Percentiles rank a stretch among this genome's conserved stretches.
Evolutionary conservation across 2,797 vertebrate species (phyloP).

Genomic region (Geotria australis): DNA sequence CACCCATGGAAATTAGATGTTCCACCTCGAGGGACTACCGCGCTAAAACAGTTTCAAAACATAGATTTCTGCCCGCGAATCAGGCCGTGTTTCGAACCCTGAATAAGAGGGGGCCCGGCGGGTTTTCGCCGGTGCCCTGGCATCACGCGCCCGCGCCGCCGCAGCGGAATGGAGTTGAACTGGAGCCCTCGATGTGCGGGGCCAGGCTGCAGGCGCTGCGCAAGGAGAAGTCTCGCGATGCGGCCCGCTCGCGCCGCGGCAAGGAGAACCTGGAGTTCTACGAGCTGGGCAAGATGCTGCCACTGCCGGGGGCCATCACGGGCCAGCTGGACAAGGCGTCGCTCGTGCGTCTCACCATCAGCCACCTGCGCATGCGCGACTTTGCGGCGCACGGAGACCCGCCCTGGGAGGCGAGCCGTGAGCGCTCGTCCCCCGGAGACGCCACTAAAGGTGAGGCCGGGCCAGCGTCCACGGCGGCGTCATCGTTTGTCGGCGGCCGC

Average conservation of each 20-base stretch:
- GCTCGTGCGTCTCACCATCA: slow-evolving; percentile 93
- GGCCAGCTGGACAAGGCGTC: slow-evolving; percentile 94
- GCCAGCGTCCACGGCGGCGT: too few species aligned
- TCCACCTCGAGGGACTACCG: too few species aligned
- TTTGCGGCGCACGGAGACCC: slow-evolving; percentile 91
- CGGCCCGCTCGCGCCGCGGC: slow-evolving; percentile 66
- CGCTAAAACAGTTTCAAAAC: too few species aligned
- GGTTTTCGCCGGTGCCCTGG: too few species aligned
- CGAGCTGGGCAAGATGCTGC: slow-evolving; percentile 83
- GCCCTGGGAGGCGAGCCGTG: slow-evolving; percentile 74
- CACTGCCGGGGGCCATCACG: slow-evolving; percentile 84
- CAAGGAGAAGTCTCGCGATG: slow-evolving; percentile 90
- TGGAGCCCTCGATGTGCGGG: too few species aligned
- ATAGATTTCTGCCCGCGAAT: too few species aligned
- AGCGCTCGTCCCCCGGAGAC: slow-evolving; percentile 82
- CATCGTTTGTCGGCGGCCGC: too few species aligned
- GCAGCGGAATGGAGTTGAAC: too few species aligned
- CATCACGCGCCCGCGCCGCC: too few species aligned
- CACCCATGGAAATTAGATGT: too few species aligned
- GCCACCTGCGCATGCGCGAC: slow-evolving; percentile 97
- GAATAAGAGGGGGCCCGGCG: too few species aligned
- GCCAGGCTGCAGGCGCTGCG: slow-evolving; percentile 82
- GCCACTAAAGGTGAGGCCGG: slow-evolving; percentile 60
- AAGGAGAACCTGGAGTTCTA: slow-evolving; percentile 99
- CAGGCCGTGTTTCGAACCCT: too few species aligned